phyloP scores from a whole-genome alignment of 2,113 vertebrate genomes.

The Hoplias malabaricus region DNA sequence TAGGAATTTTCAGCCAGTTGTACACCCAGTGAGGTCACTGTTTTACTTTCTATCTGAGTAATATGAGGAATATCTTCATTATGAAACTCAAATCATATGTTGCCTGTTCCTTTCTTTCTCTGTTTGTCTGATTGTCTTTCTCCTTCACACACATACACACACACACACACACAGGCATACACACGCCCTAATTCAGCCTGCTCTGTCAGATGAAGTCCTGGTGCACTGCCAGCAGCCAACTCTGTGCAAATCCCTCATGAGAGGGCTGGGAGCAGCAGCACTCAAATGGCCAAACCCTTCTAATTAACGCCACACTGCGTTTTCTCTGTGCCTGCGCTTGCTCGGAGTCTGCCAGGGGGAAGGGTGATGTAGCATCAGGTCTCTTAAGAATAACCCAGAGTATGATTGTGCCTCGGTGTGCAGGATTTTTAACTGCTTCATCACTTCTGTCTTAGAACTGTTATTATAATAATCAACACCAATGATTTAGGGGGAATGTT shows the following conservation, averaged over 20 bases:
- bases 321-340: conserved; percentile 23
- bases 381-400: neutral
- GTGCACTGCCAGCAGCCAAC: conserved; percentile 26
- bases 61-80: too few relatives aligned
- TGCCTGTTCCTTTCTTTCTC: neutral
- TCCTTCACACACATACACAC: neutral
- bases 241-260: conserved; percentile 34
- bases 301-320: conserved; percentile 34
- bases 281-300: conserved; percentile 30
- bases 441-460: neutral
- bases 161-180: neutral
- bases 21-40: too few relatives aligned
- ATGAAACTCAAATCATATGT: neutral
- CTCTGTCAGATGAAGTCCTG: conserved; percentile 23
- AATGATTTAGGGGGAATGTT: neutral
- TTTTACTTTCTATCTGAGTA: too few relatives aligned
- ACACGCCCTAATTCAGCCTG: conserved; percentile 20
- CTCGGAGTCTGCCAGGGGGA: conserved; percentile 10
- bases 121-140: neutral
- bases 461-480: neutral
- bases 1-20: too few relatives aligned
- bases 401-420: neutral
- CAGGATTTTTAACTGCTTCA: neutral
- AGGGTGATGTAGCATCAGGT: conserved; percentile 13
- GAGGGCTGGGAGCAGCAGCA: conserved; percentile 11